These are phyloP conservation scores for Leptinotarsa haldemani DNA, from an alignment of 2,888 invertebrate genomes.

Conservation along the genomic window DNA sequence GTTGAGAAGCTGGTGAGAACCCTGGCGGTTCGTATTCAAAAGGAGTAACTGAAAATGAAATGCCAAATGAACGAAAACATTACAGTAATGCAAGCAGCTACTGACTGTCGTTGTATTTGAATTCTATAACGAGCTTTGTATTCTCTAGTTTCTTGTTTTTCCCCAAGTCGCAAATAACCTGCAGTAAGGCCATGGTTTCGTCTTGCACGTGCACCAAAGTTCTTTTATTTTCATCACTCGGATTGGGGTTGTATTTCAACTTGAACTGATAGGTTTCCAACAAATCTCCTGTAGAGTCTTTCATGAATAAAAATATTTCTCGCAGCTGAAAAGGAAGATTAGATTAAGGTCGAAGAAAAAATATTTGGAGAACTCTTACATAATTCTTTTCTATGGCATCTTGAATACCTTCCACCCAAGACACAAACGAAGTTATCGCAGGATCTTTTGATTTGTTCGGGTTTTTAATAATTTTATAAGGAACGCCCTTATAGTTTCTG, in stretches of 20 bases:
- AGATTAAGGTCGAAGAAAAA: background rate
- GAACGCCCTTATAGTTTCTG: slow-evolving; percentile 27
- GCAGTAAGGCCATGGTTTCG: slow-evolving; percentile 28
- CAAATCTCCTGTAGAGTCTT: slow-evolving; percentile 26
- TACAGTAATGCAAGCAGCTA: background rate
- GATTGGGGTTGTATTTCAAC: slow-evolving; percentile 38
- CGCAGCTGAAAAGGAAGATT: slow-evolving; percentile 29
- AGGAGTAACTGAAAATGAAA: slow-evolving; percentile 37
- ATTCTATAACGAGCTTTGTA: slow-evolving; percentile 29
- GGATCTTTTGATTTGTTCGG: slow-evolving; percentile 27
- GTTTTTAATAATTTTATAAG: slow-evolving; percentile 30
- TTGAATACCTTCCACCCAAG: slow-evolving; percentile 37
- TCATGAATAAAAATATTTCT: slow-evolving; percentile 34
- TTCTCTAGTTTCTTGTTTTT: slow-evolving; percentile 25
- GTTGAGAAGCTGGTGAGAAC: slow-evolving; percentile 24
- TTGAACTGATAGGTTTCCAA: slow-evolving; percentile 36
- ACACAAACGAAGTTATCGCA: slow-evolving; percentile 23
- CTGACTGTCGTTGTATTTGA: slow-evolving; percentile 34
- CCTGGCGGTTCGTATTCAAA: slow-evolving; percentile 35
- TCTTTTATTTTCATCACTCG: slow-evolving; percentile 12
- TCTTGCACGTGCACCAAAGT: slow-evolving; percentile 28
- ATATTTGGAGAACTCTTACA: slow-evolving; percentile 31
- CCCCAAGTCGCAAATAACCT: slow-evolving; percentile 30
- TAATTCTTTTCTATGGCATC: slow-evolving; percentile 40
- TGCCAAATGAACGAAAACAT: background rate